phyloP scores from a whole-genome alignment of 2,113 vertebrate genomes.

The Numenius arquata region DNA sequence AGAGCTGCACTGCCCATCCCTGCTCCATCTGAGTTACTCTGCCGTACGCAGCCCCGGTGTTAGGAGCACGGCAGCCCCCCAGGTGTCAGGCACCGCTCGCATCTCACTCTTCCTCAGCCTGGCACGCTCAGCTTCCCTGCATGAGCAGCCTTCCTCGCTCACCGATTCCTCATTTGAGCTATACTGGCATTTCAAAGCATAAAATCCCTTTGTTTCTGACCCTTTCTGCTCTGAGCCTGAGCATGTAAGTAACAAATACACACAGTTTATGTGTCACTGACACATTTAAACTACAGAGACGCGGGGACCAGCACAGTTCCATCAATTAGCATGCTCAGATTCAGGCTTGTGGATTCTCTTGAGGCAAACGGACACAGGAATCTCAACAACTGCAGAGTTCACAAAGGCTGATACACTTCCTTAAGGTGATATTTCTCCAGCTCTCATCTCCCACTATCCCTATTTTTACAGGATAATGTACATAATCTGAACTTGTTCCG shows the following conservation, averaged over 20 bases:
- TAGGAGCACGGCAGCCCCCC: background rate
- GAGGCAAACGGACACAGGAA: background rate
- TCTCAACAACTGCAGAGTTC: background rate
- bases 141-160: background rate
- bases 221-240: background rate
- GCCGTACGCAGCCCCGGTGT: background rate
- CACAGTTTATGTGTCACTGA: background rate
- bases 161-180: background rate
- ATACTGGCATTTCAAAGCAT: background rate
- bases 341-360: background rate
- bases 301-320: background rate
- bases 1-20: background rate
- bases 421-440: background rate
- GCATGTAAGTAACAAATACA: background rate
- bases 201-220: background rate
- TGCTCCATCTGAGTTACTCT: background rate
- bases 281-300: background rate
- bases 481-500: background rate
- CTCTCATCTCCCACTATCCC: background rate
- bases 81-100: background rate
- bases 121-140: background rate
- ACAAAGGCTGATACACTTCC: background rate
- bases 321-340: background rate
- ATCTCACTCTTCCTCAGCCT: background rate
- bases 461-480: background rate